Evolutionary conservation across 2,113 vertebrate species (phyloP).

Genomic region (Cairina moschata): DNA sequence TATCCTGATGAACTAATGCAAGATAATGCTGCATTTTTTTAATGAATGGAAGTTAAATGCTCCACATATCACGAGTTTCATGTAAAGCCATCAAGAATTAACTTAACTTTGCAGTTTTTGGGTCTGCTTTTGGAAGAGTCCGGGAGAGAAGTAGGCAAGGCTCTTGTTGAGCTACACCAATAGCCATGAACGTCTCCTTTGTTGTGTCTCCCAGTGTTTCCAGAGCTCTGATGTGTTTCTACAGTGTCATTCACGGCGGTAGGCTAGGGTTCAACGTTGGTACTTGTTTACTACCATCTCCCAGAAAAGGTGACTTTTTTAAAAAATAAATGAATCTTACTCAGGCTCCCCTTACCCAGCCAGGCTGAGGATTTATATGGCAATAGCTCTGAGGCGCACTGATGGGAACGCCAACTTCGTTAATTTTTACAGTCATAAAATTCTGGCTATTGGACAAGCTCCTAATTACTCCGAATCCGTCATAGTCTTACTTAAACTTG

Average conservation of each 20-base stretch:
- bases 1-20: background rate
- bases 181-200: background rate
- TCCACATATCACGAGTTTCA: accelerated
- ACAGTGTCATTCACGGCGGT: background rate
- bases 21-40: background rate
- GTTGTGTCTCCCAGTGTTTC: conserved; percentile 20
- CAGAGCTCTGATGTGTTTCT: background rate
- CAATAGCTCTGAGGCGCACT: background rate
- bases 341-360: background rate
- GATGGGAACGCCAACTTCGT: conserved; percentile 1
- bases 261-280: background rate
- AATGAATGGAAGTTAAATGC: background rate
- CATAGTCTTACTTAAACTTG: conserved; percentile 54
- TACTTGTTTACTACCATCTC: background rate
- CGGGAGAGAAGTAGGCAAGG: background rate
- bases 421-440: conserved; percentile 66
- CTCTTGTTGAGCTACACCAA: background rate
- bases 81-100: background rate
- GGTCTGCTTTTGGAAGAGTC: background rate
- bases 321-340: background rate
- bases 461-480: conserved; percentile 62
- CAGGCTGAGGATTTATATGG: conserved; percentile 33
- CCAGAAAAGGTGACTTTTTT: background rate
- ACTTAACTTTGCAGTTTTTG: background rate
- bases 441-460: conserved; percentile 59